Evolutionary conservation across 2,888 invertebrate genomes (phyloP).

Genomic region (Eupithecia inturbata): DNA sequence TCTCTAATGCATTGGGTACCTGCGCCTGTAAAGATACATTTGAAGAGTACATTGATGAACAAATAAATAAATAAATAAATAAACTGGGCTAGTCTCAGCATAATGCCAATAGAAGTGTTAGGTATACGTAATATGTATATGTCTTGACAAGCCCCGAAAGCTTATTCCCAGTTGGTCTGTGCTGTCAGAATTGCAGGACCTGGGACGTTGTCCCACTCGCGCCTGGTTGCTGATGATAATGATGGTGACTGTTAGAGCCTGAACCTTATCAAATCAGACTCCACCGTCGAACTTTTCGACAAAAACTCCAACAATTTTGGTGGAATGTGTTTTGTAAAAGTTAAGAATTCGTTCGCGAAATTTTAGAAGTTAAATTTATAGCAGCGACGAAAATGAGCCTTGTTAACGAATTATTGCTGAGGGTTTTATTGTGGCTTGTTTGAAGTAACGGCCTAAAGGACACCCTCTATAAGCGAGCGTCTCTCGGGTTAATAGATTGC

Average conservation of each 20-base stretch:
- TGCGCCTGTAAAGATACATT: too few relatives aligned
- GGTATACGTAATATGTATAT: too few relatives aligned
- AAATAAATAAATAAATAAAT: too few relatives aligned
- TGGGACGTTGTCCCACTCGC: too few relatives aligned
- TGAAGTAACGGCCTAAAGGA: constrained; percentile 2
- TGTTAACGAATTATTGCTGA: constrained; percentile 13
- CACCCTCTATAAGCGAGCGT: constrained; percentile 1
- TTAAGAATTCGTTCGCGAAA: constrained; percentile 4
- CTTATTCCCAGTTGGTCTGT: too few relatives aligned
- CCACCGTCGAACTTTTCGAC: constrained; percentile 6
- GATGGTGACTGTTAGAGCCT: neutral
- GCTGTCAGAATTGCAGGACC: too few relatives aligned
- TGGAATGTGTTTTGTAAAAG: constrained; percentile 24
- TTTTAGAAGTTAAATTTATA: constrained; percentile 22
- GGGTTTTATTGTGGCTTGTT: constrained; percentile 5
- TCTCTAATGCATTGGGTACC: too few relatives aligned
- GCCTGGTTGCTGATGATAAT: neutral
- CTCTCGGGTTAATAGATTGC: neutral
- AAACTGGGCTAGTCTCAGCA: too few relatives aligned
- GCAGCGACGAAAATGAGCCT: constrained; percentile 12
- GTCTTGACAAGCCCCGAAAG: too few relatives aligned
- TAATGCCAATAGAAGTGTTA: too few relatives aligned
- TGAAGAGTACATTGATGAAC: too few relatives aligned
- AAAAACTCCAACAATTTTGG: constrained; percentile 19
- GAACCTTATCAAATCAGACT: neutral